phyloP scores from a whole-genome alignment of 1,140 invertebrate genomes.

The Palaemon carinicauda region DNA sequence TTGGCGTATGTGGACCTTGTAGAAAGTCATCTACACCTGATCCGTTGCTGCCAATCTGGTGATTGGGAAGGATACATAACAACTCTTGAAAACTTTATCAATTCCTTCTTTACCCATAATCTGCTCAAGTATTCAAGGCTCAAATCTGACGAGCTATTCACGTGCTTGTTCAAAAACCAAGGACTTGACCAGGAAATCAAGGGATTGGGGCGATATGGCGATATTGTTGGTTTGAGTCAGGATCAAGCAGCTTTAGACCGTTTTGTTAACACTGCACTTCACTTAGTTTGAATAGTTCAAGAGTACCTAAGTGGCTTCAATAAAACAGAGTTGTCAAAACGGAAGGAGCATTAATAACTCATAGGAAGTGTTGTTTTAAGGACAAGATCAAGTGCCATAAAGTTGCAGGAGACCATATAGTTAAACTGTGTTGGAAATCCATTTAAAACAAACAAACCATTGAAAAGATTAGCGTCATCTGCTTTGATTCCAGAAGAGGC shows the following conservation, averaged over 20 bases:
- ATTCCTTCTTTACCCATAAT: slow-evolving; percentile 34
- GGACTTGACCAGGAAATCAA: slow-evolving; percentile 33
- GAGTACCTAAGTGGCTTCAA: slow-evolving; percentile 20
- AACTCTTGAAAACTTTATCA: slow-evolving; percentile 32
- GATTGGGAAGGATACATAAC: slow-evolving; percentile 36
- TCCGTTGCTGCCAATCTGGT: slow-evolving; percentile 31
- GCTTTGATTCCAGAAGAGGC: slow-evolving; percentile 6
- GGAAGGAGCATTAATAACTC: slow-evolving; percentile 18
- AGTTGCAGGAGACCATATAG: not conserved
- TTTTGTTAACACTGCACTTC: slow-evolving; percentile 27
- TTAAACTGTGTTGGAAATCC: slow-evolving; percentile 12
- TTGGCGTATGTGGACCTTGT: slow-evolving; percentile 18
- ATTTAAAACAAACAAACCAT: slow-evolving; percentile 3
- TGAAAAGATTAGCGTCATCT: slow-evolving; percentile 22
- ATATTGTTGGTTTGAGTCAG: slow-evolving; percentile 42
- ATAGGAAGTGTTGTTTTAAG: slow-evolving; percentile 25
- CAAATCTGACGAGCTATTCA: slow-evolving; percentile 2
- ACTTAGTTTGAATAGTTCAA: slow-evolving; percentile 21
- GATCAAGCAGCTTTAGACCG: slow-evolving; percentile 30
- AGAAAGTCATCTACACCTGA: slow-evolving; percentile 34
- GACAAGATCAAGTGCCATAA: slow-evolving; percentile 6
- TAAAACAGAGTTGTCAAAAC: not conserved
- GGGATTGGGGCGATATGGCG: slow-evolving; percentile 12
- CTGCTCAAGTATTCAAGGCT: slow-evolving; percentile 28
- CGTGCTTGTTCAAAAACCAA: slow-evolving; percentile 17